Percentiles rank a stretch among this genome's conserved stretches.
Evolutionary conservation across 2,888 invertebrate species (phyloP).

Genomic region (Chalcosyrphus nemorum): DNA sequence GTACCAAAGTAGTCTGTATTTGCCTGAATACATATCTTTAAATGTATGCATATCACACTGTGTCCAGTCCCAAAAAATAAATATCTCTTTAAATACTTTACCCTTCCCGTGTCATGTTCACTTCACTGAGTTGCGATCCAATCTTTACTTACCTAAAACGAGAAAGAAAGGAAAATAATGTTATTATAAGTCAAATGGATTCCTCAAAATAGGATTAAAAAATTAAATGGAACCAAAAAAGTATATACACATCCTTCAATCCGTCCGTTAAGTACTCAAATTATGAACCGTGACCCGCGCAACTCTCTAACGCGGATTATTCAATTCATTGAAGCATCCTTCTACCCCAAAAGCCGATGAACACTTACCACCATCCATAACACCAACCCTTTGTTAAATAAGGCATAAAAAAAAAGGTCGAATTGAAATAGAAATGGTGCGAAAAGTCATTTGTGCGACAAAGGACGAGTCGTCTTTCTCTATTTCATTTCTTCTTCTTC

Average conservation of each 20-base stretch:
- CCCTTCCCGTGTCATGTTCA: neutral
- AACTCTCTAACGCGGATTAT: slow-evolving; percentile 46
- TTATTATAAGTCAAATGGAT: slow-evolving; percentile 41
- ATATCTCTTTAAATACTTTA: slow-evolving; percentile 1
- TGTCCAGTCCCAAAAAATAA: neutral
- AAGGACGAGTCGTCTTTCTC: slow-evolving; percentile 41
- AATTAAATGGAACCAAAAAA: slow-evolving; percentile 5
- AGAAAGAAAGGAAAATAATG: slow-evolving; percentile 26
- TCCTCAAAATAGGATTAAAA: slow-evolving; percentile 14
- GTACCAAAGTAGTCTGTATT: no score
- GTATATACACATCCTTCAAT: slow-evolving; percentile 43
- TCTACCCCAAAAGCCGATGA: no score
- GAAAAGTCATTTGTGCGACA: slow-evolving; percentile 68
- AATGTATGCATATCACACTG: no score
- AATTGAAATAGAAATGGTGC: slow-evolving; percentile 71
- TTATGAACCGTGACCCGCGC: slow-evolving; percentile 56
- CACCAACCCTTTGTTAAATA: slow-evolving; percentile 68
- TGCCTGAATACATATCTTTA: no score
- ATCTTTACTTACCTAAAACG: slow-evolving; percentile 62
- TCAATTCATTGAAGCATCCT: slow-evolving; percentile 57
- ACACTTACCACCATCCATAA: neutral
- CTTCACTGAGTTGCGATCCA: neutral
- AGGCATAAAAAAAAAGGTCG: slow-evolving; percentile 68
- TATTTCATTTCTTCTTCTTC: slow-evolving; percentile 19
- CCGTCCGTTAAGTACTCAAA: slow-evolving; percentile 37